These are phyloP conservation scores for Eulemur rubriventer DNA, from an alignment of 2,797 vertebrate genomes.

Conservation along the genomic window DNA sequence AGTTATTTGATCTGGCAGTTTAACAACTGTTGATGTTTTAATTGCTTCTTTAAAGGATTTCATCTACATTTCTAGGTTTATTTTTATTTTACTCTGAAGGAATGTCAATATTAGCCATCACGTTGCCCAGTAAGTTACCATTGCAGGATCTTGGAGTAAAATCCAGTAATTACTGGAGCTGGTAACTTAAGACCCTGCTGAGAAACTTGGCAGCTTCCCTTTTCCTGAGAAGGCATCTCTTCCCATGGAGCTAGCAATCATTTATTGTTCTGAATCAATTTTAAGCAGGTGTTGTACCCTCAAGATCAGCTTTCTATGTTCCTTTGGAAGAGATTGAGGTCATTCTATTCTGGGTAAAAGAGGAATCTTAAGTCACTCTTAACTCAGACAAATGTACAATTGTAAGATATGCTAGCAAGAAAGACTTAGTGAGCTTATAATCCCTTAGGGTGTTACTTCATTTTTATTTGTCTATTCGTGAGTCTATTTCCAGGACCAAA, in stretches of 20 bases:
- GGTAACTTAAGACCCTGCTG: conserved; percentile 62
- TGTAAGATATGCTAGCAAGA: conserved; percentile 32
- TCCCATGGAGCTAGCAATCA: conserved; percentile 42
- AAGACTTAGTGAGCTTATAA: conserved; percentile 7
- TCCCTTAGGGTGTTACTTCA: conserved; percentile 7
- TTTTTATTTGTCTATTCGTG: conserved; percentile 51
- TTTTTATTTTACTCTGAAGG: conserved; percentile 67
- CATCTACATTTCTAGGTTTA: conserved; percentile 67
- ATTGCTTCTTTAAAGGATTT: conserved; percentile 73
- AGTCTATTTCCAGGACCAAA: conserved; percentile 42
- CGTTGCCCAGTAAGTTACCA: conserved; percentile 67
- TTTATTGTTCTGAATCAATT: conserved; percentile 63
- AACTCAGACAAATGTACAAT: conserved; percentile 47
- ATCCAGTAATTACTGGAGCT: conserved; percentile 35
- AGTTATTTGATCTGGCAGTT: conserved; percentile 69
- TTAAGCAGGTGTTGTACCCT: conserved; percentile 45
- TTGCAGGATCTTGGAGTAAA: conserved; percentile 43
- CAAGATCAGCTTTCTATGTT: conserved; percentile 49
- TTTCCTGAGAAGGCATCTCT: conserved; percentile 53
- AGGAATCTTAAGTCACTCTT: conserved; percentile 52
- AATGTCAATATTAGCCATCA: conserved; percentile 63
- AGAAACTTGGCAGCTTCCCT: conserved; percentile 59
- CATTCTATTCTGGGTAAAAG: conserved; percentile 50
- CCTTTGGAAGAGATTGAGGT: conserved; percentile 55
- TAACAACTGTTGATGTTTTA: conserved; percentile 77